phyloP scores from a whole-genome alignment of 2,113 vertebrate genomes.

The Alligator sinensis region DNA sequence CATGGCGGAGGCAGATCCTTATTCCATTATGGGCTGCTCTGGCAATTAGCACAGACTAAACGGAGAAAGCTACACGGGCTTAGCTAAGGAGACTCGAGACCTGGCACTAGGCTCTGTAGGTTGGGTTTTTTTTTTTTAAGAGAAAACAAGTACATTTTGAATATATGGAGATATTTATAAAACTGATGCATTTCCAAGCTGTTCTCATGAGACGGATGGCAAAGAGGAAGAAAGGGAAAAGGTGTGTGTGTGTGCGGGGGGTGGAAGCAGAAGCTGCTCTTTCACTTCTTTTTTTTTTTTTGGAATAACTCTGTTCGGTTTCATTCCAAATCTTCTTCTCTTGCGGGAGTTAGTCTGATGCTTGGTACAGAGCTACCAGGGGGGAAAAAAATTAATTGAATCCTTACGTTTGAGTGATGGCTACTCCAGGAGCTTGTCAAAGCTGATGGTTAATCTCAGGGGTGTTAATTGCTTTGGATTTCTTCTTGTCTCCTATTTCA shows the following conservation, averaged over 20 bases:
- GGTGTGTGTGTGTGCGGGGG: neutral
- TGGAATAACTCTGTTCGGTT: conserved; percentile 48
- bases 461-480: conserved; percentile 52
- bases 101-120: conserved; percentile 13
- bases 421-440: conserved; percentile 57
- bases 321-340: conserved; percentile 61
- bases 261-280: neutral
- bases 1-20: neutral
- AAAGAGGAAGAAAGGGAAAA: conserved; percentile 4
- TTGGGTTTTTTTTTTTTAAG: neutral
- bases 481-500: neutral
- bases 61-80: neutral
- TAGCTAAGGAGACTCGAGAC: neutral
- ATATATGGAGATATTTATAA: conserved; percentile 47
- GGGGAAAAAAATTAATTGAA: conserved; percentile 61
- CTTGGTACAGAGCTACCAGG: conserved; percentile 9
- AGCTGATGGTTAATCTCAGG: conserved; percentile 55
- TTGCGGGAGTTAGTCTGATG: conserved; percentile 26
- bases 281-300: conserved; percentile 20
- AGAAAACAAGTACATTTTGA: conserved; percentile 35
- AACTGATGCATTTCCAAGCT: conserved; percentile 58
- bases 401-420: conserved; percentile 66
- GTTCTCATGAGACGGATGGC: neutral
- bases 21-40: conserved; percentile 2
- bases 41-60: conserved; percentile 29